phyloP scores from a whole-genome alignment of 2,113 vertebrate species.

The Martes martes region DNA sequence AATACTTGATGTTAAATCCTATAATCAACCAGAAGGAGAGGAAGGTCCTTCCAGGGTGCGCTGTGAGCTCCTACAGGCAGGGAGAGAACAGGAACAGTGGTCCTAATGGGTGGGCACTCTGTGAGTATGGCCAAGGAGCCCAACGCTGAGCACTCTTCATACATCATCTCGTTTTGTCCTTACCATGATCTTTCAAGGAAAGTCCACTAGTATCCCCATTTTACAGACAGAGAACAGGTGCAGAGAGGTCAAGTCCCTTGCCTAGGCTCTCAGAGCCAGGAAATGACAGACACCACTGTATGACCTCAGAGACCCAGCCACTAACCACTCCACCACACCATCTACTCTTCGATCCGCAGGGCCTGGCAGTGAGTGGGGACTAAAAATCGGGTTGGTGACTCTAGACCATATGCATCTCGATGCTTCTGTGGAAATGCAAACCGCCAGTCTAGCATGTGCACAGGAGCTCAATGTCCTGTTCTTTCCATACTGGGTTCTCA shows the following conservation, averaged over 20 bases:
- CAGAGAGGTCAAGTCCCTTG: background rate
- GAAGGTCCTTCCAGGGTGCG: background rate
- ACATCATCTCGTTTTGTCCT: background rate
- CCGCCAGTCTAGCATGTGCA: background rate
- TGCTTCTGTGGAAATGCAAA: background rate
- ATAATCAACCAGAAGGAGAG: background rate
- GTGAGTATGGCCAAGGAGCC: accelerated
- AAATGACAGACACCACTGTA: background rate
- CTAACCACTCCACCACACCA: background rate
- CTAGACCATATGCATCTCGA: background rate
- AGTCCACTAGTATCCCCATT: background rate
- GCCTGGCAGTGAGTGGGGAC: background rate
- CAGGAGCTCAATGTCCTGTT: background rate
- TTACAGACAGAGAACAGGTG: background rate
- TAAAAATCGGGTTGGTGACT: background rate
- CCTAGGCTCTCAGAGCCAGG: background rate
- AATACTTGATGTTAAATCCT: background rate
- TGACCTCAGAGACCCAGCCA: background rate
- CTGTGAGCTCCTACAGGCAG: background rate
- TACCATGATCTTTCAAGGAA: background rate
- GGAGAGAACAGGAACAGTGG: too few relatives aligned
- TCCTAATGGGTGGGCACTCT: background rate
- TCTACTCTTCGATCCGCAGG: background rate
- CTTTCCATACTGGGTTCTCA: background rate
- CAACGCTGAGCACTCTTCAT: background rate